Conservation (phyloP, 2,797 vertebrate genomes). For the Echeneis naucrates region DNA sequence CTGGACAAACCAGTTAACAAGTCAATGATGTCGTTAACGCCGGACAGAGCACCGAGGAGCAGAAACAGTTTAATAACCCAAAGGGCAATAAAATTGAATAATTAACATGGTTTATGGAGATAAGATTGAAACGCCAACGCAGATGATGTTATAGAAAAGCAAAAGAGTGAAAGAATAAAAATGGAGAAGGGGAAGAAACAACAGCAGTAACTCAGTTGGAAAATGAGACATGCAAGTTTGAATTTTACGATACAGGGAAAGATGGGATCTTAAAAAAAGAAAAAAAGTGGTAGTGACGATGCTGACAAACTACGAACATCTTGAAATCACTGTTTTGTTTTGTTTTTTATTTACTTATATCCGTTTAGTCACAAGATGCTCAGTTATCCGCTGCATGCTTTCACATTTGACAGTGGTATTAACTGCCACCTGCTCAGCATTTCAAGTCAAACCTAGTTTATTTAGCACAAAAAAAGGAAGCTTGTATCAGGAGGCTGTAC, state of each 20-base stretch:
- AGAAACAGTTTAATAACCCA: constrained; percentile 37
- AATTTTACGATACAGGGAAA: background rate
- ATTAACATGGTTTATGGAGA: constrained; percentile 23
- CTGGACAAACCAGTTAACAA: constrained; percentile 25
- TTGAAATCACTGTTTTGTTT: background rate
- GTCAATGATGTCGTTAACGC: constrained; percentile 15
- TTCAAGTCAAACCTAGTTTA: background rate
- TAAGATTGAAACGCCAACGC: constrained; percentile 36
- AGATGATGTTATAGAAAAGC: constrained; percentile 26
- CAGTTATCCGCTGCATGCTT: background rate
- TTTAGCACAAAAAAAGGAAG: constrained; percentile 7
- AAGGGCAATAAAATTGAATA: constrained; percentile 34
- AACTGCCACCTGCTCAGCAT: constrained; percentile 1
- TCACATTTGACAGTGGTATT: background rate
- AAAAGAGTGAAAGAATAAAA: constrained; percentile 9
- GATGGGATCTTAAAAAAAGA: background rate
- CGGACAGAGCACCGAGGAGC: constrained; percentile 15
- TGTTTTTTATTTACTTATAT: constrained; percentile 2
- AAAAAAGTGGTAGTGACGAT: background rate
- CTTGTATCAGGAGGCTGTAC: background rate
- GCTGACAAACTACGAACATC: background rate
- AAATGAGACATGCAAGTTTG: constrained; percentile 5
- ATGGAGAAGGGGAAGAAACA: background rate
- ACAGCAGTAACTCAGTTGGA: background rate
- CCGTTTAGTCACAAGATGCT: background rate